Percentiles rank a stretch among this genome's conserved stretches.
Evolutionary conservation across 2,888 invertebrate genomes (phyloP).

Genomic region (Dioctria linearis): DNA sequence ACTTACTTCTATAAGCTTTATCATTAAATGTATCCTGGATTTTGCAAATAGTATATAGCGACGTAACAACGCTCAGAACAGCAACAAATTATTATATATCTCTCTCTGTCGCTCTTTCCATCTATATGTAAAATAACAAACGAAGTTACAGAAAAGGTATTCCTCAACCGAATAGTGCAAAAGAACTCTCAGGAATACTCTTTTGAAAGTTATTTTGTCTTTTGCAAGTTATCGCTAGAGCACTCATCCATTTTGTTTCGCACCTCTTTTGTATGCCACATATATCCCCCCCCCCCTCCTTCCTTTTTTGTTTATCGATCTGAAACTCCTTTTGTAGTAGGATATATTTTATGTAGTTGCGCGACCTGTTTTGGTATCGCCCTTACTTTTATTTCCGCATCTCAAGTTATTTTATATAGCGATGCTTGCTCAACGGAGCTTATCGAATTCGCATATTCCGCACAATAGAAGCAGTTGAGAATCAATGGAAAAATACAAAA

Average conservation of each 20-base stretch:
- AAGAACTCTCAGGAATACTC: too few species aligned
- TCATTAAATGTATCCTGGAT: too few species aligned
- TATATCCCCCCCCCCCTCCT: not conserved
- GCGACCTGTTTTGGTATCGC: not conserved
- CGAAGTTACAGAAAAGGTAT: too few species aligned
- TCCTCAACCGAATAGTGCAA: too few species aligned
- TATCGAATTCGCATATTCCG: slow-evolving; percentile 3
- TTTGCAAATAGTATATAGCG: too few species aligned
- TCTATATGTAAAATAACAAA: too few species aligned
- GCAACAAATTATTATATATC: too few species aligned
- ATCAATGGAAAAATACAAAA: slow-evolving; percentile 23
- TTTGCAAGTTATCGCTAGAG: not conserved
- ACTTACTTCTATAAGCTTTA: too few species aligned
- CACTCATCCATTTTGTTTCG: not conserved
- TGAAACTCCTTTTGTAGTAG: not conserved
- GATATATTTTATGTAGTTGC: not conserved
- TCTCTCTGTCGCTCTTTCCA: too few species aligned
- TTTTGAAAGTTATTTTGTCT: too few species aligned
- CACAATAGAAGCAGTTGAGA: slow-evolving; percentile 8
- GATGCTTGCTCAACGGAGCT: not conserved
- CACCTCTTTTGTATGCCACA: not conserved
- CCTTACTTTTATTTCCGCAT: not conserved
- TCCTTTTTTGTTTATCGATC: not conserved
- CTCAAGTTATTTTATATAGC: not conserved
- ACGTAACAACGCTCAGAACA: too few species aligned